A percentile compares a stretch with the other conserved stretches of the same genome.
Conservation (phyloP, 2,888 invertebrate species). For the Trilocha varians region DNA sequence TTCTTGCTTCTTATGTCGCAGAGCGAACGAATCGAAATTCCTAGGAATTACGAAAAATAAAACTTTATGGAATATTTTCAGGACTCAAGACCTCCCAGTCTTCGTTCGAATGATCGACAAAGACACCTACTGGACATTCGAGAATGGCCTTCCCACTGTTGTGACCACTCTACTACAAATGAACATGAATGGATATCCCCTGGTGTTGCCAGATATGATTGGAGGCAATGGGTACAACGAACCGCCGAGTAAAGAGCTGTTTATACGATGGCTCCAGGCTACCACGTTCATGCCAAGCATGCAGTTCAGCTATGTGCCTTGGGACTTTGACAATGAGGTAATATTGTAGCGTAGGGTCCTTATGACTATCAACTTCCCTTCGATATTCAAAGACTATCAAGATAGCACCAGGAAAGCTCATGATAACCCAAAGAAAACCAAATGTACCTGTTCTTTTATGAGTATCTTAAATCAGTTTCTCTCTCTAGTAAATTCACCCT, state of each 20-base stretch:
- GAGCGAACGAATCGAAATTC: no score
- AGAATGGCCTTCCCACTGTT: constrained; percentile 81
- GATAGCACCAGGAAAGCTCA: no score
- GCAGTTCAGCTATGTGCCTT: constrained; percentile 86
- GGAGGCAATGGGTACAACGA: constrained; percentile 75
- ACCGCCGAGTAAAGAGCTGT: constrained; percentile 73
- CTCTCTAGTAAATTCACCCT: no score
- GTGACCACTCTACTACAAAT: constrained; percentile 79
- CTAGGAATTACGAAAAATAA: no score
- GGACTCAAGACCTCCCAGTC: constrained; percentile 78
- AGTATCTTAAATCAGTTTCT: no score
- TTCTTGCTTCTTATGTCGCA: no score
- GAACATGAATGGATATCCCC: constrained; percentile 77
- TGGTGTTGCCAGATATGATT: constrained; percentile 86
- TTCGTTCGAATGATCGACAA: constrained; percentile 86
- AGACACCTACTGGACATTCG: constrained; percentile 77
- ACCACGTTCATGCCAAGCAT: constrained; percentile 83
- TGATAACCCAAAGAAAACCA: no score
- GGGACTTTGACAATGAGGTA: constrained; percentile 79
- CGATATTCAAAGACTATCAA: no score
- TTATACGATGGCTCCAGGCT: constrained; percentile 84
- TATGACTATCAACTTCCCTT: no score
- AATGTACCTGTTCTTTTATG: no score
- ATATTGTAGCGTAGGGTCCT: background rate
- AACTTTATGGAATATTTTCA: constrained; percentile 19